Percentiles rank a stretch among this genome's conserved stretches.
Evolutionary conservation across 2,113 vertebrate species (phyloP).

Genomic region (Erythrolamprus reginae): DNA sequence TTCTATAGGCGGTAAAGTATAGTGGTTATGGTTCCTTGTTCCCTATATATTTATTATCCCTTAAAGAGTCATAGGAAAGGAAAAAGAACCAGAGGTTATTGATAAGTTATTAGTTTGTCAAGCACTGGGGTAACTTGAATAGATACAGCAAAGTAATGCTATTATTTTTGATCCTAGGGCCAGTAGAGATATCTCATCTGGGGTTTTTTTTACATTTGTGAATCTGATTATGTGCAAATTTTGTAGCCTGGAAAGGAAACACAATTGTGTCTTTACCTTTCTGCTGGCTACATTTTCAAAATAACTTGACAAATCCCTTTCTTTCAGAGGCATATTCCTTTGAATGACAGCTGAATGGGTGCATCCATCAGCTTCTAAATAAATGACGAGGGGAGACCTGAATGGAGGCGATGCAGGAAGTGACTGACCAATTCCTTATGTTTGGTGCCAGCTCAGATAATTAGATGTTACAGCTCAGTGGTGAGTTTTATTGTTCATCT

Average conservation of each 20-base stretch:
- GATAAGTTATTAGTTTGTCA: neutral
- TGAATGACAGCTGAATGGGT: slow-evolving; percentile 41
- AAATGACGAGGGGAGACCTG: slow-evolving; percentile 38
- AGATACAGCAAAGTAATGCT: neutral
- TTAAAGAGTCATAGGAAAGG: neutral
- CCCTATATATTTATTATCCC: neutral
- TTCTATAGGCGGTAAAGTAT: neutral
- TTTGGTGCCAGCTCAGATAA: slow-evolving; percentile 54
- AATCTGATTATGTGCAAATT: slow-evolving; percentile 13
- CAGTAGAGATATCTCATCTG: neutral
- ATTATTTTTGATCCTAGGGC: neutral
- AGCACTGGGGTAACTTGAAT: neutral
- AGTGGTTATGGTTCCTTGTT: neutral
- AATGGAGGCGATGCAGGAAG: slow-evolving; percentile 39
- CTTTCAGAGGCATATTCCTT: slow-evolving; percentile 48
- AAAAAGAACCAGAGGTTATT: neutral
- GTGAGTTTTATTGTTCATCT: slow-evolving; percentile 46
- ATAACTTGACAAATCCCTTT: slow-evolving; percentile 3
- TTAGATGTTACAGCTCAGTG: slow-evolving; percentile 63
- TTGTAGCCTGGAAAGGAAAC: neutral
- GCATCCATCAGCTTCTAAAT: slow-evolving; percentile 31
- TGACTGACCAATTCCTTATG: slow-evolving; percentile 48
- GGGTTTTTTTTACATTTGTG: neutral
- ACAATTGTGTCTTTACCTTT: neutral
- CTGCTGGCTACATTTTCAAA: slow-evolving; percentile 34